Base-by-base conservation (phyloP, 2,113 vertebrate species). In the Alectura lathami region DNA sequence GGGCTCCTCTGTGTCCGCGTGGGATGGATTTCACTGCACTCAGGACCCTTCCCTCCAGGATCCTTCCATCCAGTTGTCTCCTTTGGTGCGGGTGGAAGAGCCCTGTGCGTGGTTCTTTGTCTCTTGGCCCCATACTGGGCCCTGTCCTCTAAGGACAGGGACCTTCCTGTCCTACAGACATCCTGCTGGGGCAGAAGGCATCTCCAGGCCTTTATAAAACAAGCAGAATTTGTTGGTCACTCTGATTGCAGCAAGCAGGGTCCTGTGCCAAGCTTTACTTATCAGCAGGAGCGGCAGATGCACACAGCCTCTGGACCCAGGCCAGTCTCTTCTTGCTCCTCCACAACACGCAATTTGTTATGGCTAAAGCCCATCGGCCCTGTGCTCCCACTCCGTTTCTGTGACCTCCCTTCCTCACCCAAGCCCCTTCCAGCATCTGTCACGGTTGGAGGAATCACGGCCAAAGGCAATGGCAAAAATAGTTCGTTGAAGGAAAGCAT, bases 191-290 rank as follows among this genome's bases (percentile, higher is more conserved):
- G 17, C 21, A 21, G 24, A 18, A 53, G n/a, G 36, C 64, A 62
- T 42, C 66, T 48, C 4, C 38, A 36, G 62, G n/a, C 34, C 29
- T 3, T 26, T 26, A 17, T 34, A 80, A 17, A 68, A 27, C n/a
- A 30, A 59, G 90, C 69, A 59, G 47, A 34, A 43, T 10, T 79
- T 34, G 6, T 4, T 43, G 75, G 83, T 83, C 91, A 76, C 91
- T 73, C 79, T 79, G 96, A 94, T 95, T 96, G 92, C 86, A 72
- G 88, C 79, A 83, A 78, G 53, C 72, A 75, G 74, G 1, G 68
- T 82, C 83, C 70, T 2, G 0, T 0, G 38, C 91, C 93, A 75
- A 95, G 94, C 92, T 94, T 89, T 72, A 11, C 91, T 96, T 95
- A 96, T 95, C 94, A 94, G 88, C 75, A 63, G 64, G n/a, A 17